Conservation (phyloP, 2,888 invertebrate species). For the Cosmia trapezina region DNA sequence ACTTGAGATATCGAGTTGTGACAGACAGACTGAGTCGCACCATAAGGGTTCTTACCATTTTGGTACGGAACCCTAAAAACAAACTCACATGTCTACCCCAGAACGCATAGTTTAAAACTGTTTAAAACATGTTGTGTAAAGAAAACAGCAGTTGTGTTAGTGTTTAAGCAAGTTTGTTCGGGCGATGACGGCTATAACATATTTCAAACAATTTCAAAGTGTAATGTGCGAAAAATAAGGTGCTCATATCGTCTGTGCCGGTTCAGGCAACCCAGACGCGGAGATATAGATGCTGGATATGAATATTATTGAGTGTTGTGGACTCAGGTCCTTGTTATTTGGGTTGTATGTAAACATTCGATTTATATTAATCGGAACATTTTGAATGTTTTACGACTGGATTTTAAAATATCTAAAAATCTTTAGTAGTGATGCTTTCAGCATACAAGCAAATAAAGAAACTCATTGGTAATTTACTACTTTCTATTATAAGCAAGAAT, state of each 20-base stretch:
- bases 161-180: conserved; percentile 75
- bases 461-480: too few species aligned
- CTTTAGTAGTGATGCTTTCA: not conserved
- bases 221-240: conserved; percentile 89
- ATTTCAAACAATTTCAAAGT: conserved; percentile 88
- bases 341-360: not conserved
- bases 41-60: too few species aligned
- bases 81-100: not conserved
- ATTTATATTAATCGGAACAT: not conserved
- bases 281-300: conserved; percentile 66
- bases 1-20: too few species aligned
- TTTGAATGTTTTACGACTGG: not conserved
- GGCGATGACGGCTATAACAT: conserved; percentile 81
- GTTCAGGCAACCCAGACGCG: conserved; percentile 63
- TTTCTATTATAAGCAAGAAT: too few species aligned
- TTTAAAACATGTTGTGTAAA: conserved; percentile 57
- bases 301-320: conserved; percentile 19
- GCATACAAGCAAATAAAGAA: not conserved
- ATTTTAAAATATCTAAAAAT: too few species aligned
- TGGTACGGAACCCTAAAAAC: too few species aligned
- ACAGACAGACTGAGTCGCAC: too few species aligned
- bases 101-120: conserved; percentile 49
- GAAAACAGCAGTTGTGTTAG: conserved; percentile 64
- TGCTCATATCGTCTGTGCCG: conserved; percentile 77
- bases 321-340: not conserved